A percentile compares a stretch with the other conserved stretches of the same genome.
These are phyloP conservation scores for Sphinx pinastri DNA, from an alignment of 2,888 invertebrate genomes.

Conservation along the genomic window DNA sequence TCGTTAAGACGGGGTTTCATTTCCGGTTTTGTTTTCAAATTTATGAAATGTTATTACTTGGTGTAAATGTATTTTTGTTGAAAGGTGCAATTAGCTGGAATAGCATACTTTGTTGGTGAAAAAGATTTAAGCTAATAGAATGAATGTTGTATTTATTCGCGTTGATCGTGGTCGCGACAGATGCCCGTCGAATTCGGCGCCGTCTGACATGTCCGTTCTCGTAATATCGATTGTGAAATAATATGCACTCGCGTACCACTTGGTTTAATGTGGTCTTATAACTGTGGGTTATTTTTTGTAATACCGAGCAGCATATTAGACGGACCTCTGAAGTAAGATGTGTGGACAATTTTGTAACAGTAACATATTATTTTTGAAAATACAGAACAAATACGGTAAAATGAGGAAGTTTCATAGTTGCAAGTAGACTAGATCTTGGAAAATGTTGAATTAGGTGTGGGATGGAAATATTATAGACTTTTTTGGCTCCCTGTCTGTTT, in stretches of 20 bases:
- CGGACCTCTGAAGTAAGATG: too few species aligned
- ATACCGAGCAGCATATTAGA: too few species aligned
- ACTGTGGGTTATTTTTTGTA: neutral
- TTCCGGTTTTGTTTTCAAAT: neutral
- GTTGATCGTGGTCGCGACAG: neutral
- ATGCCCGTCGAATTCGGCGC: neutral
- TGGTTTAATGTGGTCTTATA: neutral
- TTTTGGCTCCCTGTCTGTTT: too few species aligned
- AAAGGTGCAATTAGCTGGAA: neutral
- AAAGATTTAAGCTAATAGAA: neutral
- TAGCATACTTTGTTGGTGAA: neutral
- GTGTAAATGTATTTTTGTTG: neutral
- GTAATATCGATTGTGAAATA: slow-evolving; percentile 13
- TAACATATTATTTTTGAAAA: too few species aligned
- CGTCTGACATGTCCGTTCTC: neutral
- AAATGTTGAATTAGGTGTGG: too few species aligned
- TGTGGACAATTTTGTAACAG: too few species aligned
- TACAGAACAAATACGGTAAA: too few species aligned
- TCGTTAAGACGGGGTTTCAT: neutral
- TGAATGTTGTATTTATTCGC: neutral
- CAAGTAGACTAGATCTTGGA: too few species aligned
- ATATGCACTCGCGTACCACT: neutral
- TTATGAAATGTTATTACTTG: neutral
- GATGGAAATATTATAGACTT: too few species aligned
- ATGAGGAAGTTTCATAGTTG: too few species aligned